phyloP scores from a whole-genome alignment of 1,140 invertebrate genomes.

The Saccostrea cuccullata region DNA sequence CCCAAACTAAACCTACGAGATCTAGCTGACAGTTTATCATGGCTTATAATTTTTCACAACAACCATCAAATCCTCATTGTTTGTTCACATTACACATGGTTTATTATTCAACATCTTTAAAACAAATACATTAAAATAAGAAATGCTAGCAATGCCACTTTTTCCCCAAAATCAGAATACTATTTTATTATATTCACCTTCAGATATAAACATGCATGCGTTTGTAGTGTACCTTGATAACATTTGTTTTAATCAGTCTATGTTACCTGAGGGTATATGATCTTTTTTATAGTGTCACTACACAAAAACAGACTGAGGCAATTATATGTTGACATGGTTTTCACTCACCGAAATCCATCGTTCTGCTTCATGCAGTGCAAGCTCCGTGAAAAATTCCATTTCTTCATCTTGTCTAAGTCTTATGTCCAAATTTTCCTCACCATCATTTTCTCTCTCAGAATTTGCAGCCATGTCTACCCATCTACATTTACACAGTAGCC shows the following conservation, averaged over 20 bases:
- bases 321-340: constrained; percentile 29
- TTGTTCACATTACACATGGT: too few species aligned
- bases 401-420: constrained; percentile 72
- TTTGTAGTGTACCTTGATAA: background rate
- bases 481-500: constrained; percentile 7
- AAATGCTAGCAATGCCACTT: too few species aligned
- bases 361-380: constrained; percentile 75
- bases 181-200: background rate
- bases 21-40: too few species aligned
- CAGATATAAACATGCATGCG: background rate
- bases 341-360: constrained; percentile 75
- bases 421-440: constrained; percentile 60
- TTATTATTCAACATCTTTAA: too few species aligned
- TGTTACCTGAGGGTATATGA: background rate
- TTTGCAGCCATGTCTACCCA: constrained; percentile 20
- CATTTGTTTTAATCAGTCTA: background rate
- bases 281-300: constrained; percentile 7
- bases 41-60: too few species aligned
- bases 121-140: too few species aligned
- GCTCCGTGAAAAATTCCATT: constrained; percentile 75
- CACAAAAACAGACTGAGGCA: constrained; percentile 31
- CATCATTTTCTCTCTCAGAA: constrained; percentile 37
- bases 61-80: too few species aligned
- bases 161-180: too few species aligned
- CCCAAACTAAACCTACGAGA: background rate